Conservation (phyloP, 2,888 invertebrate genomes). For the Nephrotoma guestfalica region DNA sequence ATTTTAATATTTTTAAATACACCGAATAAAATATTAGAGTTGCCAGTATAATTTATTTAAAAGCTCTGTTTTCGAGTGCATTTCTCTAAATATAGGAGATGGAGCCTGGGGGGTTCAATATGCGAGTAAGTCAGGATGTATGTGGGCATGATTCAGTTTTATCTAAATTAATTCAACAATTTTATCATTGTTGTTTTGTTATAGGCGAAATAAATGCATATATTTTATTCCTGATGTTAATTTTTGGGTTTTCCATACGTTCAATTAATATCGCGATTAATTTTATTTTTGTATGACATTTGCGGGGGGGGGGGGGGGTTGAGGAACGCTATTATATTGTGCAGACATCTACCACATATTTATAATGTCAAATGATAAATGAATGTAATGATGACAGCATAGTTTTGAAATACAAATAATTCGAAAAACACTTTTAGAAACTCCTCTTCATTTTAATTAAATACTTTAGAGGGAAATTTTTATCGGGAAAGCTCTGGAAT, state of each 20-base stretch:
- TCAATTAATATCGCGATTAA: background rate
- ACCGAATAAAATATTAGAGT: background rate
- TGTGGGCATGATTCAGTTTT: background rate
- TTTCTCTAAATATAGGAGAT: background rate
- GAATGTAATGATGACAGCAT: too few species aligned
- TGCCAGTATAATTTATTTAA: background rate
- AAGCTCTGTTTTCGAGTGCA: background rate
- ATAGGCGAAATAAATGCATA: background rate
- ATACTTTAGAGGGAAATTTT: too few species aligned
- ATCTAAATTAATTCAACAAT: background rate
- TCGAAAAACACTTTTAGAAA: too few species aligned
- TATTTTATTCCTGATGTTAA: background rate
- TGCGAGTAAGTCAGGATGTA: background rate
- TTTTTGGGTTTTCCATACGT: background rate
- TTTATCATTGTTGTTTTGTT: background rate
- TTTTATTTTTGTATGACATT: too few species aligned
- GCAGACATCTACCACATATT: too few species aligned
- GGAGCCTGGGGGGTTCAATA: background rate
- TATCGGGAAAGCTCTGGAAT: too few species aligned
- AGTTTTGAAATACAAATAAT: too few species aligned
- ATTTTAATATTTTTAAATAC: background rate
- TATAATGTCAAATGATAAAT: too few species aligned
- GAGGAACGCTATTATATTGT: too few species aligned
- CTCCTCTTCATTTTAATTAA: too few species aligned
- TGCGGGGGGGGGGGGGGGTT: too few species aligned